A percentile compares a stretch with the other conserved stretches of the same genome.
Conservation (phyloP, 2,113 vertebrate genomes). For the Illadopsis cleaveri region DNA sequence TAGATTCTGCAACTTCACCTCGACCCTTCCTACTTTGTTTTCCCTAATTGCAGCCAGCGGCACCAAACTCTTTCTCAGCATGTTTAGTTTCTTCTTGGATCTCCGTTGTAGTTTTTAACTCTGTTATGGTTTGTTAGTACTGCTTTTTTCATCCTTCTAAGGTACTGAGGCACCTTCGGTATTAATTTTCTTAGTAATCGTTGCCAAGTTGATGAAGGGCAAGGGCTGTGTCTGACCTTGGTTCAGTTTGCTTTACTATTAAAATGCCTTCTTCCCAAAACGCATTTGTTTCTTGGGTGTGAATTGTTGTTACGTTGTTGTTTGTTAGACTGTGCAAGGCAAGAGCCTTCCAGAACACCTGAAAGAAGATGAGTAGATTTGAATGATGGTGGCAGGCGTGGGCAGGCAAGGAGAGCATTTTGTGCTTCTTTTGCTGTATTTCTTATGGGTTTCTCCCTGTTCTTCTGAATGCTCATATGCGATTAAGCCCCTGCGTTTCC, state of each 20-base stretch:
- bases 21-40: slow-evolving; percentile 15
- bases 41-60: slow-evolving; percentile 22
- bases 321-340: background rate
- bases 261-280: background rate
- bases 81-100: slow-evolving; percentile 32
- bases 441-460: background rate
- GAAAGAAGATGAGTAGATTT: background rate
- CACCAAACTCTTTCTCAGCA: slow-evolving; percentile 5
- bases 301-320: rapidly evolving
- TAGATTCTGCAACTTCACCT: slow-evolving; percentile 26
- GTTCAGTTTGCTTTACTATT: background rate
- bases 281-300: rapidly evolving
- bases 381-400: rapidly evolving
- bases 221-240: background rate
- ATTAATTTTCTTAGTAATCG: background rate
- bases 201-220: background rate
- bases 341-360: background rate
- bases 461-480: background rate
- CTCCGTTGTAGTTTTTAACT: background rate
- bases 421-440: background rate
- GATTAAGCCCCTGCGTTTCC: background rate
- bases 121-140: slow-evolving; percentile 12
- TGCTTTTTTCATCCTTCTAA: slow-evolving; percentile 12
- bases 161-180: background rate
- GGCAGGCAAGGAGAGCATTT: background rate